Evolutionary conservation across 2,888 invertebrate genomes (phyloP), one percentile per base, ranked within the genome.

Genomic region (Monopis laevigella): DNA sequence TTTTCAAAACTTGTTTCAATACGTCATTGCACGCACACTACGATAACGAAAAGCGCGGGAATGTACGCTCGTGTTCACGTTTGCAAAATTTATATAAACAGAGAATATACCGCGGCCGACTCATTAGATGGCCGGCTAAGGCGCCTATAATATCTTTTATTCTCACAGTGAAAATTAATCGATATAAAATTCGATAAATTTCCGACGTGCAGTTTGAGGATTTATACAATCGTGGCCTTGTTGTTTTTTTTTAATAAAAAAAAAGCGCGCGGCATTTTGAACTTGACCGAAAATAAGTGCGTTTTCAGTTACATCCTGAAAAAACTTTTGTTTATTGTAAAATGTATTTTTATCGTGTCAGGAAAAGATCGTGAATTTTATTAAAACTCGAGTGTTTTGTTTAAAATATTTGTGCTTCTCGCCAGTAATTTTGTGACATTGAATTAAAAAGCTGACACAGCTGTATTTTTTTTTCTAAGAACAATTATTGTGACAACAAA

Each of bases 11-110:
- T n/a, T n/a, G n/a, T n/a, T n/a, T n/a, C n/a, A n/a, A 30, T 17
- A 32, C n/a, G 14, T 8, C 32, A n/a, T n/a, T n/a, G 32, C 17
- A 17, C 32, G 17, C 17, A 8, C 32, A 32, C 32, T n/a, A 17
- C 3, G 32, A 17, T 10, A 32, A 32, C 17, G 17, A 32, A 32
- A 32, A 32, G 32, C 17, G 32, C 14, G 17, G 7, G 4, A 7
- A 17, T 32, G 32, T 32, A 17, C 32, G 32, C n/a, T n/a, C n/a
- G n/a, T n/a, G n/a, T n/a, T n/a, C n/a, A n/a, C n/a, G 46, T 42
- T 52, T 53, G 56, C 54, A 48, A 58, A 57, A 54, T 54, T 58
- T 49, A 58, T 58, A 58, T 54, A 58, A 58, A 49, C 46, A 27
- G 41, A 39, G 32, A 42, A 40, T 39, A 44, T 17, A 17, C 18